Evolutionary conservation across 2,888 invertebrate genomes (phyloP), one percentile per base, ranked within the genome.

Genomic region (Yponomeuta malinellus): DNA sequence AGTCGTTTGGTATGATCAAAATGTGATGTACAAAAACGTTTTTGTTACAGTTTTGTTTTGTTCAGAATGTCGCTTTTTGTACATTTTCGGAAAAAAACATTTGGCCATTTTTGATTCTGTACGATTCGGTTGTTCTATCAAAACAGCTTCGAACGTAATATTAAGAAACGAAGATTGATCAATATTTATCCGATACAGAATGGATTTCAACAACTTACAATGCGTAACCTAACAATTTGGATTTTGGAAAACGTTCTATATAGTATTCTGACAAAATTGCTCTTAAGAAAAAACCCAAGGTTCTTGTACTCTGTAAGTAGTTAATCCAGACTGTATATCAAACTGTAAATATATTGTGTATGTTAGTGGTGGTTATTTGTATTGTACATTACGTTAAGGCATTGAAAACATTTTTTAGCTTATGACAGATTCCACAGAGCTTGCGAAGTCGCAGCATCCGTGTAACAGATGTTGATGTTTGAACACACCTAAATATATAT

Each of bases 121-220:
- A 43, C 5, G 43, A 43, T 8, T 43, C 43, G 3, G 43, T 43
- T 43, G 43, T 8, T 5, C 43, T 43, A 8, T 43, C 5, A 43
- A 43, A 43, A 43, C 43, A 43, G 9, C 8, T 43, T 8, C 8
- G 43, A 43, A 43, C 8, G 43, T 43, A 43, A 43, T 43, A 43
- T 43, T 43, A 43, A 43, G 6, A 43, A 43, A 5, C 43, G 43
- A 6, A 43, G 52, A 15, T 59, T 15, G 52, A 59, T 59, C 52
- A 3, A 12, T 59, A 59, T 59, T 59, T 59, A 59, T 6, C 15
- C 5, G 15, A 59, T 59, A 59, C 52, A 59, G 52, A 59, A 59
- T 59, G 52, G 52, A 59, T 59, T 59, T 59, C 12, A 59, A 59
- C 52, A 59, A 59, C 52, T 59, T 59, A 59, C 52, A 59, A 59